Evolutionary conservation across 2,888 invertebrate genomes (phyloP).

Genomic region (Heliconius erato): DNA sequence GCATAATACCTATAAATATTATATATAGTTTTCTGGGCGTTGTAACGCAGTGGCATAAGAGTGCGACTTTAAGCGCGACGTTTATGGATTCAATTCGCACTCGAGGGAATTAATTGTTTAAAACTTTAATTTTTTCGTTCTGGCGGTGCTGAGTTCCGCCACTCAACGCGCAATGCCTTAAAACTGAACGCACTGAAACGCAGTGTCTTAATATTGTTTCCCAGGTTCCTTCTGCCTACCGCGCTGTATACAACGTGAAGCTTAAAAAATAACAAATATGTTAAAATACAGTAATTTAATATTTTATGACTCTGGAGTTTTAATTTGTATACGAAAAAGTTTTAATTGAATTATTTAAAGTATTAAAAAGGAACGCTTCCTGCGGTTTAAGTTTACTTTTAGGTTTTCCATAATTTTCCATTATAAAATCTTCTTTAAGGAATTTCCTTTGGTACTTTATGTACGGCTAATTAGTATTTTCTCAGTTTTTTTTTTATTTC

Average conservation of each 20-base stretch:
- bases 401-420: slow-evolving; percentile 26
- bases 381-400: slow-evolving; percentile 28
- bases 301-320: slow-evolving; percentile 7
- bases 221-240: too few species aligned
- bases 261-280: neutral
- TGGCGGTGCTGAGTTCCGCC: neutral
- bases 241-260: too few species aligned
- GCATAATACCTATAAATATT: too few species aligned
- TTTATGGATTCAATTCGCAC: too few species aligned
- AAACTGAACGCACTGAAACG: neutral
- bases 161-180: too few species aligned
- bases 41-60: too few species aligned
- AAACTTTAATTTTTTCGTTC: neutral
- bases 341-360: slow-evolving; percentile 28
- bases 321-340: slow-evolving; percentile 24
- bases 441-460: slow-evolving; percentile 7
- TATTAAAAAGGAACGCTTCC: slow-evolving; percentile 27
- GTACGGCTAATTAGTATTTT: slow-evolving; percentile 17
- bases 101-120: neutral
- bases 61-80: too few species aligned
- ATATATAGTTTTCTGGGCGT: too few species aligned
- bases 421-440: slow-evolving; percentile 11
- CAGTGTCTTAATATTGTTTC: neutral
- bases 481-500: neutral
- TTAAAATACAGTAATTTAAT: neutral